phyloP scores from a whole-genome alignment of 2,888 invertebrate genomes.

The Amphipoea lucens region DNA sequence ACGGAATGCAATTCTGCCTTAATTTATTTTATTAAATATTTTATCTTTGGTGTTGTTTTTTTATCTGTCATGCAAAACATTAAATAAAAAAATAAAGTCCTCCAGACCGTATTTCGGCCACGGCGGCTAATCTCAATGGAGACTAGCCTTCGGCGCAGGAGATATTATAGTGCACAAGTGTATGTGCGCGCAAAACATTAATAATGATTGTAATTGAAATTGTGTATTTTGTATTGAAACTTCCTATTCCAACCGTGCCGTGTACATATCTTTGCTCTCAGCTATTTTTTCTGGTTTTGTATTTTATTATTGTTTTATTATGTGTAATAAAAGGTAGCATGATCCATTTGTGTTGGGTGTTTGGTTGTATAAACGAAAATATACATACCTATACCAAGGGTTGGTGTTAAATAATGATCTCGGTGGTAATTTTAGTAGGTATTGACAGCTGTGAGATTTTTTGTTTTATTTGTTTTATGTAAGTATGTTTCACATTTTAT shows the following conservation, averaged over 20 bases:
- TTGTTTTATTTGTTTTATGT: not conserved
- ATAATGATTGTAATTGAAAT: not conserved
- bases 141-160: too few species aligned
- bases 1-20: slow-evolving; percentile 53
- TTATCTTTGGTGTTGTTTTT: not conserved
- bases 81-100: too few species aligned
- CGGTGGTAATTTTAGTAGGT: slow-evolving; percentile 8
- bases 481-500: not conserved
- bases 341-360: not conserved
- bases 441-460: not conserved
- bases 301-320: not conserved
- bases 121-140: too few species aligned
- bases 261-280: not conserved
- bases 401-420: slow-evolving; percentile 28
- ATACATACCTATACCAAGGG: not conserved
- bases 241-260: slow-evolving; percentile 13
- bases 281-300: not conserved
- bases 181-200: too few species aligned
- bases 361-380: not conserved
- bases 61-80: not conserved
- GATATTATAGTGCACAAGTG: too few species aligned
- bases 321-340: not conserved
- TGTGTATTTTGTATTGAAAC: slow-evolving; percentile 9
- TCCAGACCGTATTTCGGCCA: too few species aligned
- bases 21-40: slow-evolving; percentile 23